Conservation (phyloP, 2,113 vertebrate species). For the Hippoglossus stenolepis region DNA sequence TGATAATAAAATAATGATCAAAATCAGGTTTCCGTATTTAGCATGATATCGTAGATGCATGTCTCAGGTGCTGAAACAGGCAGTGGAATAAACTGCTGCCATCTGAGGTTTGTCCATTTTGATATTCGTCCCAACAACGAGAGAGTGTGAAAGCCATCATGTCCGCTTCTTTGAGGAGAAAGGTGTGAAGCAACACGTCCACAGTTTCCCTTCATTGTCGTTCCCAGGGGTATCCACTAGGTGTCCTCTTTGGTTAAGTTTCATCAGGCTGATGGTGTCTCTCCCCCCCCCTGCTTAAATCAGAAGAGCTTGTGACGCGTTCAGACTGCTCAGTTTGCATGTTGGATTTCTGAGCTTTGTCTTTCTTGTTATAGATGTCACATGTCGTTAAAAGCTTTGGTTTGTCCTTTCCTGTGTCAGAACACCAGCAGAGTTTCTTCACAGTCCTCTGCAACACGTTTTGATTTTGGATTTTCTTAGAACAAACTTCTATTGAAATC, state of each 20-base stretch:
- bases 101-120: neutral
- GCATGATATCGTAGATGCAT: too few species aligned
- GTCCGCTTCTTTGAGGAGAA: neutral
- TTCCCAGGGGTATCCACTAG: slow-evolving; percentile 40
- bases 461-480: too few species aligned
- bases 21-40: neutral
- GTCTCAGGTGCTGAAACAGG: too few species aligned
- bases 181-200: neutral
- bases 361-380: too few species aligned
- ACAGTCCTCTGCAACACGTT: neutral
- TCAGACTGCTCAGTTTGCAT: neutral
- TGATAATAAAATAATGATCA: neutral
- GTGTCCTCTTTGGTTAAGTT: slow-evolving; percentile 24
- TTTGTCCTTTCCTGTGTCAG: too few species aligned
- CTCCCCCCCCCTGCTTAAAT: neutral
- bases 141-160: neutral
- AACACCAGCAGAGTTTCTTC: too few species aligned
- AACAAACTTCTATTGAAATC: too few species aligned
- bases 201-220: neutral
- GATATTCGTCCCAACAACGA: too few species aligned
- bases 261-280: neutral
- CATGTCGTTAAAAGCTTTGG: too few species aligned
- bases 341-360: neutral
- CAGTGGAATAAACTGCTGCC: too few species aligned
- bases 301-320: too few species aligned